Conservation (phyloP, 1,140 invertebrate species). For the Drosophila persimilis region DNA sequence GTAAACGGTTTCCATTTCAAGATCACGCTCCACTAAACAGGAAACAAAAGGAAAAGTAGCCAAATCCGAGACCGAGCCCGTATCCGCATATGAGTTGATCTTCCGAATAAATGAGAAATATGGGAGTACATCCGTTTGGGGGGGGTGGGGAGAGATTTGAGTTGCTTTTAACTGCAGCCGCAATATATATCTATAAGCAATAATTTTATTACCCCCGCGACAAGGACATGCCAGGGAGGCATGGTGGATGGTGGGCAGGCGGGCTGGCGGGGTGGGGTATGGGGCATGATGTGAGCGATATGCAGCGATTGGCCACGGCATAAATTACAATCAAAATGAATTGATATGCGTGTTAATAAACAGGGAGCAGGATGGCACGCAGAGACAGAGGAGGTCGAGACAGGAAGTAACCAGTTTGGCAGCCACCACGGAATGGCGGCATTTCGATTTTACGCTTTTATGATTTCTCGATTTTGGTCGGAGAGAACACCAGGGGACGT, state of each 20-base stretch:
- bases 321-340: conserved; percentile 81
- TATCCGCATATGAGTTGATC: conserved; percentile 49
- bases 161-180: conserved; percentile 71
- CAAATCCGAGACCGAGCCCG: conserved; percentile 42
- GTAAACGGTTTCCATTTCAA: conserved; percentile 30
- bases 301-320: conserved; percentile 77
- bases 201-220: conserved; percentile 65
- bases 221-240: not conserved
- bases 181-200: conserved; percentile 75
- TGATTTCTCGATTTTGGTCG: conserved; percentile 70
- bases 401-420: conserved; percentile 66
- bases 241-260: conserved; percentile 1
- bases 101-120: not conserved
- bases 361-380: conserved; percentile 5
- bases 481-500: not conserved
- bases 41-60: conserved; percentile 39
- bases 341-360: conserved; percentile 81
- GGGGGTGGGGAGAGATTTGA: conserved; percentile 4
- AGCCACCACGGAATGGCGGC: conserved; percentile 73
- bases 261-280: not conserved
- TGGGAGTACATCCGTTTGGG: too few species aligned
- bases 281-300: conserved; percentile 69
- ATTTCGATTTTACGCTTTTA: conserved; percentile 81
- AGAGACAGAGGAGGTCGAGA: conserved; percentile 20
- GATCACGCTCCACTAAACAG: conserved; percentile 52